Evolutionary conservation across 2,888 invertebrate species (phyloP).

Genomic region (Platypus cylindrus): DNA sequence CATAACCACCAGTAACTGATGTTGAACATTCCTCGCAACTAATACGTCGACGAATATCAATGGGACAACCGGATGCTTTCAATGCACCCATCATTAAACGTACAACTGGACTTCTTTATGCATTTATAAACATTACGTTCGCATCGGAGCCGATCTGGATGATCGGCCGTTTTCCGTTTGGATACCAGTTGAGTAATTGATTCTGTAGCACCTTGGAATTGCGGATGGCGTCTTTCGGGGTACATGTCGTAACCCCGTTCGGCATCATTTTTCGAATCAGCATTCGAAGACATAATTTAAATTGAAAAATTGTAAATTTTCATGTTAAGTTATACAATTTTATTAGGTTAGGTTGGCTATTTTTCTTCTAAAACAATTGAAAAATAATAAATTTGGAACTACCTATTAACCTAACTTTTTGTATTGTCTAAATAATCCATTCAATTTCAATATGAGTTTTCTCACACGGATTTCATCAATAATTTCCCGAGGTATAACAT

Average conservation of each 20-base stretch:
- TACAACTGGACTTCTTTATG: conserved; percentile 63
- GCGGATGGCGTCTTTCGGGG: conserved; percentile 61
- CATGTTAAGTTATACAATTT: no score
- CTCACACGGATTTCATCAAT: no score
- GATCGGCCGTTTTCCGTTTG: conserved; percentile 52
- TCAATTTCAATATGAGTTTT: no score
- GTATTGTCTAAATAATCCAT: no score
- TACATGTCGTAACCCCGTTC: conserved; percentile 73
- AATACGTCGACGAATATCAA: conserved; percentile 78
- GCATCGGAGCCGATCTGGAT: conserved; percentile 60
- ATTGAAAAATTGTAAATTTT: no score
- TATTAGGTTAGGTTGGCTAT: no score
- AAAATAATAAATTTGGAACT: no score
- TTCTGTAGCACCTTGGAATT: not conserved
- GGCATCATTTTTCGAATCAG: no score
- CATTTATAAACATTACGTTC: conserved; percentile 68
- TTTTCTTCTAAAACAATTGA: no score
- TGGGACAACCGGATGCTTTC: conserved; percentile 63
- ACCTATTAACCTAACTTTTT: no score
- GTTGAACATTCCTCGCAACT: conserved; percentile 83
- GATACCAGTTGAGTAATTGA: conserved; percentile 4
- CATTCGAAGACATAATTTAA: no score
- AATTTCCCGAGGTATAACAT: no score
- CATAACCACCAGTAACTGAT: conserved; percentile 82
- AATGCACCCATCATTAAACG: conserved; percentile 77